Evolutionary conservation across 2,888 invertebrate species (phyloP), one percentile per base, ranked within the genome.

Genomic region (Philonicus albiceps): DNA sequence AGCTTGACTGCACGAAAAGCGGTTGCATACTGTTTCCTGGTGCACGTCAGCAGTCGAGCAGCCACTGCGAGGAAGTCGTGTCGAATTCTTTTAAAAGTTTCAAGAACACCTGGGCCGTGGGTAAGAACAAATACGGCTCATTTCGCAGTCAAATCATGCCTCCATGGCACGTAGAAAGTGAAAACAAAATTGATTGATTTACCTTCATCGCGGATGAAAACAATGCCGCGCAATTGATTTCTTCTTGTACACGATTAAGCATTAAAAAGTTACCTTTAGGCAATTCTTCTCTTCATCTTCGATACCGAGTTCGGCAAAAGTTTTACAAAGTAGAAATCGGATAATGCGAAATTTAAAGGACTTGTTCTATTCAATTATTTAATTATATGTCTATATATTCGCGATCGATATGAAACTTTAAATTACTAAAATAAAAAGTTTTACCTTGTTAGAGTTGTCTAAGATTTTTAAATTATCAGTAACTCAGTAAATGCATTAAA

Each of bases 81-180:
- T n/a, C 49, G 49, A 49, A 64, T 64, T 22, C 19, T 11, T 27
- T 19, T 19, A 0, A 27, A 64, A 64, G 22, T 64, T 64, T 27
- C 27, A 22, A 64, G 27, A 19, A 64, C 27, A 64, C 64, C 64
- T 64, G 64, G 16, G 22, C 27, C 6, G 49, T 19, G n/a, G 64
- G 2, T 27, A 7, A 64, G 64, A 64, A 22, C 64, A 64, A 64
- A 11, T 27, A 64, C 22, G 27, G 64, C 22, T 78, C 78, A 78
- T 78, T 78, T 78, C 16, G 53, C 78, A 78, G 78, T 43, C 78
- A 53, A 78, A 49, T 78, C 78, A 78, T 49, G 78, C 78, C 43
- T 49, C n/a, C 11, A 11, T 64, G 64, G 64, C 64, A 64, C 64
- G 22, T 27, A 22, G 64, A 64, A 64, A 64, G 64, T 64, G 64